phyloP scores from a whole-genome alignment of 2,888 invertebrate genomes.

The Ommatoiulus sabulosus region DNA sequence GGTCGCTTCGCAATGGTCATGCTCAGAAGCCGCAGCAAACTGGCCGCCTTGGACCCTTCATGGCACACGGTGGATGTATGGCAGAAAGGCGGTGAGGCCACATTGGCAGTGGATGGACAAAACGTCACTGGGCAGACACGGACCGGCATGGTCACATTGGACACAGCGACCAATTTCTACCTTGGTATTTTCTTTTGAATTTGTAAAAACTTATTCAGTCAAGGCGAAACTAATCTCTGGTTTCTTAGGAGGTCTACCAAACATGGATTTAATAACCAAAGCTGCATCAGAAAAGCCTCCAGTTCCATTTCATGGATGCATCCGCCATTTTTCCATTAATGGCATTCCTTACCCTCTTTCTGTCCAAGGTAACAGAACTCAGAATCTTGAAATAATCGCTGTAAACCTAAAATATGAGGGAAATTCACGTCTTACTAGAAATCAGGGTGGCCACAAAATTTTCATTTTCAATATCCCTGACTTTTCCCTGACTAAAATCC shows the following conservation, averaged over 20 bases:
- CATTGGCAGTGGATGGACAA: not conserved
- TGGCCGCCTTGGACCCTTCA: not conserved
- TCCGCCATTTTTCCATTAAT: constrained; percentile 7
- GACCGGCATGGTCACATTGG: constrained; percentile 42
- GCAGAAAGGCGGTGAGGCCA: not conserved
- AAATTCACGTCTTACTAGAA: no score
- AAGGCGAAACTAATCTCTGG: not conserved
- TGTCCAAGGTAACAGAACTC: constrained; percentile 67
- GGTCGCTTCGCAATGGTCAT: not conserved
- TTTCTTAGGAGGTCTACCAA: constrained; percentile 6
- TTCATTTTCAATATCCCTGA: no score
- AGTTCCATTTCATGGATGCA: constrained; percentile 15
- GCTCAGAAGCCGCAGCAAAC: not conserved
- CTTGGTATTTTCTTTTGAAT: constrained; percentile 1
- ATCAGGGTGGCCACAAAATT: no score
- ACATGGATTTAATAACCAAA: constrained; percentile 9
- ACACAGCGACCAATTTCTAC: constrained; percentile 10
- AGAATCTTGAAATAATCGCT: no score
- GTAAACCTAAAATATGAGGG: no score
- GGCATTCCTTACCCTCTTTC: not conserved
- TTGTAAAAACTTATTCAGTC: not conserved
- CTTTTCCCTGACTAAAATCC: no score
- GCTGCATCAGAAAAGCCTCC: not conserved
- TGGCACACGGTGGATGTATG: constrained; percentile 4
- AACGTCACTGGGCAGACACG: not conserved